These are phyloP conservation scores for Habroteleia sp. DNA, from an alignment of 2,888 invertebrate species.

Conservation along the genomic window DNA sequence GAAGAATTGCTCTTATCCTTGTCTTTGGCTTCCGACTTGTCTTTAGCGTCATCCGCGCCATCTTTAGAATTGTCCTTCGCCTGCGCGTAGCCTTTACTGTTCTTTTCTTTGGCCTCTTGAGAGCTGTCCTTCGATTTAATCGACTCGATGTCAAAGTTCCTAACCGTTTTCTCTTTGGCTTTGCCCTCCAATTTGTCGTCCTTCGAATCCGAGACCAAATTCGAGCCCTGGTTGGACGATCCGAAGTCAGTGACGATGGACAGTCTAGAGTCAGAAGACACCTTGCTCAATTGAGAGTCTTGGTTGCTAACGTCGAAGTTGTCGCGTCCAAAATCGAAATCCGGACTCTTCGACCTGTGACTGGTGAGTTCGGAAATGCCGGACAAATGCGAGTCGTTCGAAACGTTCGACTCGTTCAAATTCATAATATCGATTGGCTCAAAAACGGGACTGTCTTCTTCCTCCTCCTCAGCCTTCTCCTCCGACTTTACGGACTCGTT, in stretches of 20 bases:
- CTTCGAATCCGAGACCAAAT: conserved; percentile 71
- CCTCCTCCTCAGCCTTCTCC: conserved; percentile 82
- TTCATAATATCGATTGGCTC: conserved; percentile 83
- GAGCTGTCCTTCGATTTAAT: conserved; percentile 71
- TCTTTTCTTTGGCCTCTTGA: conserved; percentile 69
- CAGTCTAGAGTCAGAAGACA: conserved; percentile 84
- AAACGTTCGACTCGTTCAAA: conserved; percentile 82
- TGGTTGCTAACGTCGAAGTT: conserved; percentile 81
- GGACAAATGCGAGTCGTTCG: conserved; percentile 84
- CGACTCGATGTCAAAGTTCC: conserved; percentile 72
- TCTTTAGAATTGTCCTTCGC: conserved; percentile 76
- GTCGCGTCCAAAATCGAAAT: conserved; percentile 78
- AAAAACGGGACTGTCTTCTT: conserved; percentile 86
- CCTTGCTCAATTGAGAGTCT: conserved; percentile 85
- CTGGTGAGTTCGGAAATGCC: conserved; percentile 83
- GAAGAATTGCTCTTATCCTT: conserved; percentile 68
- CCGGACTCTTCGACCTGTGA: conserved; percentile 81
- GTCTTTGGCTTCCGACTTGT: conserved; percentile 69
- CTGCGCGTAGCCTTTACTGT: conserved; percentile 67
- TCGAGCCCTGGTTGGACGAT: conserved; percentile 79
- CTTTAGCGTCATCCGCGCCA: conserved; percentile 71
- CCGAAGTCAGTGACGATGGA: conserved; percentile 83
- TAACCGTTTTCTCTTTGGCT: conserved; percentile 73
- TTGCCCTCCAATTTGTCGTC: conserved; percentile 73
- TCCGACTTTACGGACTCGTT: conserved; percentile 79